Evolutionary conservation across 2,888 invertebrate genomes (phyloP), one percentile per base, ranked within the genome.

Genomic region (Pyrrhosoma nymphula): DNA sequence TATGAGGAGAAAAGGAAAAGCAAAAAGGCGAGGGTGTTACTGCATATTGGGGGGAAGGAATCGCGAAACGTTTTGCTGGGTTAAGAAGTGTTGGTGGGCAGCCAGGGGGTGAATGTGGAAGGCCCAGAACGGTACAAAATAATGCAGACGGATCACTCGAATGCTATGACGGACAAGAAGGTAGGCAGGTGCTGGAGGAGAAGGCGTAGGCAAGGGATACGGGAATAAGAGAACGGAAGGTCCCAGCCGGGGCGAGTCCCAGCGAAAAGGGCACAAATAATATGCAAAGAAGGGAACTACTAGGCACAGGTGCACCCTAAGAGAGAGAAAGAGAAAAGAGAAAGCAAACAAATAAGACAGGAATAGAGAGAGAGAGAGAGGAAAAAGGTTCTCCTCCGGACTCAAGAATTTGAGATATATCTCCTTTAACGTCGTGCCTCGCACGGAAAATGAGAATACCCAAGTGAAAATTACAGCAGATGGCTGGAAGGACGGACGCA

Each of bases 241-340:
- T 82, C 16, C 82, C 82, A 18, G 30, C 30, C 30, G 30, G 26
- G 16, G 82, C 30, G 35, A 35, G 26, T 4, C 26, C n/a, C 69
- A 69, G 69, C 69, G 10, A 47, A 47, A 82, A 82, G 82, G 35
- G 82, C 35, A 82, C 82, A 82, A 82, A 82, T 82, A 82, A 82
- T 82, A 82, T 35, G 82, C 35, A 35, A 82, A 82, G 35, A n/a
- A 82, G 82, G 18, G n/a, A n/a, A 18, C 30, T 14, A 12, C 30
- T 35, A 35, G 82, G 82, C 82, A 18, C 82, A 82, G 82, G 82
- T 82, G 82, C 82, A 82, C 12, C 6, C 60, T 20, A 4, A n/a
- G 69, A 82, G 82, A 82, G 30, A 30, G 14, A 30, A 30, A 82
- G 82, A 82, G 82, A 82, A 35, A 35, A n/a, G n/a, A 35, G 35